Evolutionary conservation across 2,797 vertebrate genomes (phyloP), one percentile per base, ranked within the genome.

Genomic region (Microchirus variegatus): DNA sequence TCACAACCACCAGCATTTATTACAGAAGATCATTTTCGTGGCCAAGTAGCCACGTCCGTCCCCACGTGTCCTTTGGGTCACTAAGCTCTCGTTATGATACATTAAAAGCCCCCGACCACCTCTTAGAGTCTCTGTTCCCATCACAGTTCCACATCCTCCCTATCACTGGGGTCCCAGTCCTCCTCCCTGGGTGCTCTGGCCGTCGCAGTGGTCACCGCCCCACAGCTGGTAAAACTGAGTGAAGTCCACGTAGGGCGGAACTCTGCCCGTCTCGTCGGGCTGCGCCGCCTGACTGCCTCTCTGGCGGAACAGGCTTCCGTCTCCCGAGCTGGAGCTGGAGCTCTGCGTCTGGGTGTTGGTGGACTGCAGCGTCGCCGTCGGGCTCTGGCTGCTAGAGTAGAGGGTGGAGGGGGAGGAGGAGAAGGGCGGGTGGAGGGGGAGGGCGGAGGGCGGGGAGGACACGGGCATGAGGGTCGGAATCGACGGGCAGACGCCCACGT

Each of bases 211-310:
- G 80, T 99, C 97, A 13, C 92, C 86, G 6, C 95, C 96, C 97
- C 97, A 99, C 64, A 98, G 90, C 14, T 90, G 91, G 89, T 98
- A 98, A 81, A 99, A 99, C 77, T 98, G 95, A 1, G 91, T 95
- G 80, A 99, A 99, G 94, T 99, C 97, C 87, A 99, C 96, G 0
- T 99, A 99, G 0, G 97, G 96, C 3, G 97, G 97, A 0, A 99
- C 97, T 0, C 96, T 88, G 13, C 97, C 97, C 0, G 97, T 98
- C 87, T 98, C 96, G 1, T 98, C 97, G 0, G 97, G 96, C 48
- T 97, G 97, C 0, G 95, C 95, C 0, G 95, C 96, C 89, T 96
- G 96, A 49, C 94, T 93, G 8, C 90, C 90, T 0, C 95, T 89
- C 66, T 96, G 96, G 15, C 95, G 95, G 85, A 99, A 99, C 40